Percentiles rank a stretch among this genome's conserved stretches.
Evolutionary conservation across 2,888 invertebrate genomes (phyloP).

Genomic region (Brachypalpus laphriformis): DNA sequence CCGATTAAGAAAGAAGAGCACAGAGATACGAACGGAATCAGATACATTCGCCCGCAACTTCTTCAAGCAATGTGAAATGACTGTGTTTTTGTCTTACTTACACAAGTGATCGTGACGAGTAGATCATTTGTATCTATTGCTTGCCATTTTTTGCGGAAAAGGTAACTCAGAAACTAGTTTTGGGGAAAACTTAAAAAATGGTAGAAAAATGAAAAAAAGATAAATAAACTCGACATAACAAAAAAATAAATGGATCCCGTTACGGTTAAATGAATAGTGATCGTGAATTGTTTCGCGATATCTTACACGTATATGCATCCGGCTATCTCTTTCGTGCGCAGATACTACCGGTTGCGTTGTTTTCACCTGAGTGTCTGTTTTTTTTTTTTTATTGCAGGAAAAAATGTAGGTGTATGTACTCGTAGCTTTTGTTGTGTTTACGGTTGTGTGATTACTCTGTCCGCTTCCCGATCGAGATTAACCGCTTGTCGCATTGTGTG

Average conservation of each 20-base stretch:
- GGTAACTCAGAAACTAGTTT: conserved; percentile 29
- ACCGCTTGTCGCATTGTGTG: conserved; percentile 58
- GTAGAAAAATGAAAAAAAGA: background rate
- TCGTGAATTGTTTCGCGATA: conserved; percentile 39
- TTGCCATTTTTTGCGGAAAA: conserved; percentile 20
- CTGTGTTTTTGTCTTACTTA: conserved; percentile 18
- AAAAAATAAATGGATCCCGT: conserved; percentile 22
- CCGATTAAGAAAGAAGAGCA: conserved; percentile 9
- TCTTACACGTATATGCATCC: conserved; percentile 5
- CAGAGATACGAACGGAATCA: background rate
- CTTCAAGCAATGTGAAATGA: conserved; percentile 7
- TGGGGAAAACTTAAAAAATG: background rate
- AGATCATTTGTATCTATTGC: conserved; percentile 18
- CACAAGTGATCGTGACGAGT: conserved; percentile 30
- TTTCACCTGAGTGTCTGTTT: conserved; percentile 57
- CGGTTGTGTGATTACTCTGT: conserved; percentile 62
- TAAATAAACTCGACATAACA: conserved; percentile 25
- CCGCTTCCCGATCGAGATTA: conserved; percentile 47
- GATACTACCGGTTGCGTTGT: conserved; percentile 61
- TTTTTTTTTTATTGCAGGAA: conserved; percentile 33
- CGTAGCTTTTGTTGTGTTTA: conserved; percentile 71
- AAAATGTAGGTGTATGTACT: conserved; percentile 53
- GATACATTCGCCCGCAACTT: conserved; percentile 34
- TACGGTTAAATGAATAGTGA: conserved; percentile 39
- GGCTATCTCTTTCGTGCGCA: conserved; percentile 52